Conservation (phyloP, 2,113 vertebrate species). For the Apteryx owenii region DNA sequence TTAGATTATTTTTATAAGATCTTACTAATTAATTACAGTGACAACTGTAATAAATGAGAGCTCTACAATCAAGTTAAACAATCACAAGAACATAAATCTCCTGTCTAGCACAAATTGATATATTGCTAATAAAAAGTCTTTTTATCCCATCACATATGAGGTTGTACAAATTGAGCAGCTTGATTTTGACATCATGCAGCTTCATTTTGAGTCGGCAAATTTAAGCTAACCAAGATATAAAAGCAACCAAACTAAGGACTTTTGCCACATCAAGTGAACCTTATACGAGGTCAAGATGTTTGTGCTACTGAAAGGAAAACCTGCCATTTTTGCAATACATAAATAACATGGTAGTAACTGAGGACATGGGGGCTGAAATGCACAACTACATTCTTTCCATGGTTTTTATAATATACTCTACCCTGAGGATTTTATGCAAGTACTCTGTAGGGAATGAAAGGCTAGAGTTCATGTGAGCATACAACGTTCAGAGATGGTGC, state of each 20-base stretch:
- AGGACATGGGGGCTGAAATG: conserved; percentile 17
- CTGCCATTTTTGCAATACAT: conserved; percentile 33
- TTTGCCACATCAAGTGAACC: neutral
- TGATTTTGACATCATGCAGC: neutral
- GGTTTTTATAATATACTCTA: conserved; percentile 42
- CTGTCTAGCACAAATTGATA: neutral
- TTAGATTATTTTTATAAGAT: neutral
- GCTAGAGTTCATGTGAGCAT: conserved; percentile 25
- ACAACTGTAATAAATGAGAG: neutral
- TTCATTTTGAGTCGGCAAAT: neutral
- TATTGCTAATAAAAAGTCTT: neutral
- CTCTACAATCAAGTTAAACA: neutral
- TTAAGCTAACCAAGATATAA: neutral
- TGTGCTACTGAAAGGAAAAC: conserved; percentile 41
- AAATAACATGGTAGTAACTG: conserved; percentile 40
- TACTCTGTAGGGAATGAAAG: conserved; percentile 40
- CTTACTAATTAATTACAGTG: conserved; percentile 35
- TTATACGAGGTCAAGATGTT: neutral
- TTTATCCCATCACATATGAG: neutral
- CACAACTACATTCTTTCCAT: conserved; percentile 47
- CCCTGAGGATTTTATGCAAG: conserved; percentile 34
- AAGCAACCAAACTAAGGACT: neutral
- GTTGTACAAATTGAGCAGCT: neutral
- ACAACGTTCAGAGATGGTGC: neutral
- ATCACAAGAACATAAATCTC: conserved; percentile 10